A percentile compares a stretch with the other conserved stretches of the same genome.
These are phyloP conservation scores for Momotus momota DNA, from an alignment of 2,797 vertebrate species.

Conservation along the genomic window DNA sequence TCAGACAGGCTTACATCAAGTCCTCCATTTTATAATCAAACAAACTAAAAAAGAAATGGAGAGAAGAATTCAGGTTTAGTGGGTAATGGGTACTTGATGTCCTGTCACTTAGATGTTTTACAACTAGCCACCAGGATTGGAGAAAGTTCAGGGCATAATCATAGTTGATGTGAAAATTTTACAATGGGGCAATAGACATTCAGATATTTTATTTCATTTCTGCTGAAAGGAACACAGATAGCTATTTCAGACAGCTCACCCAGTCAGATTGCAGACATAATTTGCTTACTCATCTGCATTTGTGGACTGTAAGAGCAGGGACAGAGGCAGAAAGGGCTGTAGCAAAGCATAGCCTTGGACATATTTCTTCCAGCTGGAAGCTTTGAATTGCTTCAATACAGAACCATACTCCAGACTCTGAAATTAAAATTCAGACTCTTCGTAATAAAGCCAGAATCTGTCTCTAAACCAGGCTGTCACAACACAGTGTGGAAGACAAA, in stretches of 20 bases:
- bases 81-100: neutral
- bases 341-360: neutral
- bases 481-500: neutral
- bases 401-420: neutral
- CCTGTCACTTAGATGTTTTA: neutral
- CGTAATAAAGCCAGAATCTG: neutral
- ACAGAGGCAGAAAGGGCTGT: neutral
- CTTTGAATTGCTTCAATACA: neutral
- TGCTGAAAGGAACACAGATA: neutral
- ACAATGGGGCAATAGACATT: neutral
- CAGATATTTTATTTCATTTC: neutral
- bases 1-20: neutral
- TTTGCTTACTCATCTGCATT: neutral
- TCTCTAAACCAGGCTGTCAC: neutral
- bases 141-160: neutral
- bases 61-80: neutral
- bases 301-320: neutral
- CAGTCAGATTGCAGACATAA: neutral
- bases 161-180: neutral
- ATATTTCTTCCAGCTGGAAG: conserved; percentile 2
- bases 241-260: neutral
- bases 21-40: conserved; percentile 3
- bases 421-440: neutral
- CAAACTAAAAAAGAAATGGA: neutral
- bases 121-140: neutral